A percentile compares a stretch with the other conserved stretches of the same genome.
phyloP scores from a whole-genome alignment of 2,888 invertebrate species.

The Dyspetes luteomarginatus region DNA sequence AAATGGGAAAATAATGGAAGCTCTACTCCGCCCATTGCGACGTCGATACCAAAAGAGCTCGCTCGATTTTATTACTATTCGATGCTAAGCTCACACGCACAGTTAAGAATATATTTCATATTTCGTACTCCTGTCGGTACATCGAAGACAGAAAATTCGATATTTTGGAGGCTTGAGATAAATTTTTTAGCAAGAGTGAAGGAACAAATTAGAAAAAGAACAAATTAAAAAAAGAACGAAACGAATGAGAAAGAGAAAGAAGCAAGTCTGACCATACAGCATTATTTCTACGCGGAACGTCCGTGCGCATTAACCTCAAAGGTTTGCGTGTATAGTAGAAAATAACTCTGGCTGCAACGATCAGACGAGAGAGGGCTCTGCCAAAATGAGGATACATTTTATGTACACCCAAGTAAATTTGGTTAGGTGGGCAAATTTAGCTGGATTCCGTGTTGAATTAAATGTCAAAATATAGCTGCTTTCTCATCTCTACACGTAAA shows the following conservation, averaged over 20 bases:
- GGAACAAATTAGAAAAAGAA: too few species aligned
- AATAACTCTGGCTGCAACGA: too few species aligned
- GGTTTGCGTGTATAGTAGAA: too few species aligned
- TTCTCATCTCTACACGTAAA: too few species aligned
- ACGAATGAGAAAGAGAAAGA: too few species aligned
- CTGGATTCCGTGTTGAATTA: constrained; percentile 48
- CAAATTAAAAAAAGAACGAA: too few species aligned
- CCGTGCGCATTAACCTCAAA: too few species aligned
- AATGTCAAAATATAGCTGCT: constrained; percentile 3
- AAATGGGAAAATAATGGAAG: constrained; percentile 79
- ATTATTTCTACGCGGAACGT: too few species aligned
- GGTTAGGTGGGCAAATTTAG: constrained; percentile 42
- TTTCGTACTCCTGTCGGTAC: not conserved
- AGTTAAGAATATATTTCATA: not conserved
- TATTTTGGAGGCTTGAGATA: too few species aligned
- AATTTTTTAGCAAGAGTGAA: too few species aligned
- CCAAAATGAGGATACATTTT: not conserved
- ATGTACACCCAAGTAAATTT: constrained; percentile 22
- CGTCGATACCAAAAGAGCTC: constrained; percentile 51
- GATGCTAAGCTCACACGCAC: not conserved
- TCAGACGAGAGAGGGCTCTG: not conserved
- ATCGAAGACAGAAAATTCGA: not conserved
- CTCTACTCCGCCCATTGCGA: constrained; percentile 63
- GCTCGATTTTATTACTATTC: constrained; percentile 40
- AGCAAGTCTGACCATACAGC: too few species aligned